Evolutionary conservation across 2,113 vertebrate species (phyloP).

Genomic region (Chlamydotis undulata): DNA sequence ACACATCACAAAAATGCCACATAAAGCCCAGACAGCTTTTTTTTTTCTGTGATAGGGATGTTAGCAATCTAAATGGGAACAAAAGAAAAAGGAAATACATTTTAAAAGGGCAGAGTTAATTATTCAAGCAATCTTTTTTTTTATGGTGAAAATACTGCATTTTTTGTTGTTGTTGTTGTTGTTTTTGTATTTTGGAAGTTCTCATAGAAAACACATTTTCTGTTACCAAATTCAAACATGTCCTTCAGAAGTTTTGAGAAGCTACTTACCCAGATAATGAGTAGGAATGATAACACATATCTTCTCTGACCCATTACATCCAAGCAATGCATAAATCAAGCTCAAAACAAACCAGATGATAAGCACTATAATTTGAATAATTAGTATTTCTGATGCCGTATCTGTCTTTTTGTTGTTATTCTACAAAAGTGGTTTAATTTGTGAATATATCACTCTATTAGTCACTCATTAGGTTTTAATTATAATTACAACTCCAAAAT

Average conservation of each 20-base stretch:
- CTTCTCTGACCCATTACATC: not conserved
- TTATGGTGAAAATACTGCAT: not conserved
- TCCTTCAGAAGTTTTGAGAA: not conserved
- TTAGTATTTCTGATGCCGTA: not conserved
- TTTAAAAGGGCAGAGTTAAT: not conserved
- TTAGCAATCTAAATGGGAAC: not conserved
- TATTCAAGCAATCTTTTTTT: not conserved
- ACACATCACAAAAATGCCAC: not conserved
- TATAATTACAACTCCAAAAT: not conserved
- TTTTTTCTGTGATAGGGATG: not conserved
- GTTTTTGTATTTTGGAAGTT: not conserved
- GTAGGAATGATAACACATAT: not conserved
- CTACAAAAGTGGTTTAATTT: not conserved
- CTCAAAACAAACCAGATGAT: not conserved
- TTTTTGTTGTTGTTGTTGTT: not conserved
- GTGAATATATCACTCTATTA: not conserved
- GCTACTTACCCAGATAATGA: not conserved
- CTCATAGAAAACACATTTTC: not conserved
- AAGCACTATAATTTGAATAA: not conserved
- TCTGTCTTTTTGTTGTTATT: not conserved
- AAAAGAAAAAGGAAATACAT: not conserved
- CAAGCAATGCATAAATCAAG: not conserved
- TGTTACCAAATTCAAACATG: not conserved
- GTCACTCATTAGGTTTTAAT: not conserved
- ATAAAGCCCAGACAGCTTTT: not conserved